Percentiles rank a stretch among this genome's conserved stretches.
phyloP scores from a whole-genome alignment of 2,113 vertebrate species.

The Hemiscyllium ocellatum region DNA sequence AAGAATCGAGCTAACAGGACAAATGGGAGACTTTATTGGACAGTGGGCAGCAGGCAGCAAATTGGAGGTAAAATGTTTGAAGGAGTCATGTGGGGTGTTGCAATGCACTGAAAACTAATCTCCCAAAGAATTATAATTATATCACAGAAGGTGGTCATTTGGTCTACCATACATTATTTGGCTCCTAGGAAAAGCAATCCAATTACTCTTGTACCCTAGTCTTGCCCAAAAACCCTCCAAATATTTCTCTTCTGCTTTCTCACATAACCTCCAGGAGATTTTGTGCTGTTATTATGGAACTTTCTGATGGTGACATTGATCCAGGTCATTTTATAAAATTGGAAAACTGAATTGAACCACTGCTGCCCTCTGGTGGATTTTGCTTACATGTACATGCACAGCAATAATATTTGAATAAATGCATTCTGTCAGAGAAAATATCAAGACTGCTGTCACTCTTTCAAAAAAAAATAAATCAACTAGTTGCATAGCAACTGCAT shows the following conservation, averaged over 20 bases:
- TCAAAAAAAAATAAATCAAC: neutral
- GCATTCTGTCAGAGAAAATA: neutral
- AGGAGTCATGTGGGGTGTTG: neutral
- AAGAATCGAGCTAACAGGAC: too few relatives aligned
- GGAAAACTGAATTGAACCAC: neutral
- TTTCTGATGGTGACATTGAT: neutral
- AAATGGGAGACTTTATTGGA: neutral
- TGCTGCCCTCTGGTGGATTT: conserved; percentile 30
- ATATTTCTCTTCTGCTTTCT: neutral
- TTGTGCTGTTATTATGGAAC: neutral
- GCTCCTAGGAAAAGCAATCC: too few relatives aligned
- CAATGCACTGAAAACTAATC: neutral
- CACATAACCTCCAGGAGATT: neutral
- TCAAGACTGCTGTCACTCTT: neutral
- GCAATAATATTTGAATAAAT: neutral
- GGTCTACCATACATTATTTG: neutral
- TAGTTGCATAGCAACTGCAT: neutral
- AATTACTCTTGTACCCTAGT: neutral
- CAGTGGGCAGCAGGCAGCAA: neutral
- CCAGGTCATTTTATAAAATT: neutral
- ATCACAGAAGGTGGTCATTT: neutral
- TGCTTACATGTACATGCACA: neutral
- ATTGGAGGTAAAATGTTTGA: neutral
- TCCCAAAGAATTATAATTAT: neutral
- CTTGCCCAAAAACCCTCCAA: neutral